Percentiles rank a stretch among this genome's conserved stretches.
phyloP scores from a whole-genome alignment of 2,113 vertebrate species.

The Platysternon megacephalum region DNA sequence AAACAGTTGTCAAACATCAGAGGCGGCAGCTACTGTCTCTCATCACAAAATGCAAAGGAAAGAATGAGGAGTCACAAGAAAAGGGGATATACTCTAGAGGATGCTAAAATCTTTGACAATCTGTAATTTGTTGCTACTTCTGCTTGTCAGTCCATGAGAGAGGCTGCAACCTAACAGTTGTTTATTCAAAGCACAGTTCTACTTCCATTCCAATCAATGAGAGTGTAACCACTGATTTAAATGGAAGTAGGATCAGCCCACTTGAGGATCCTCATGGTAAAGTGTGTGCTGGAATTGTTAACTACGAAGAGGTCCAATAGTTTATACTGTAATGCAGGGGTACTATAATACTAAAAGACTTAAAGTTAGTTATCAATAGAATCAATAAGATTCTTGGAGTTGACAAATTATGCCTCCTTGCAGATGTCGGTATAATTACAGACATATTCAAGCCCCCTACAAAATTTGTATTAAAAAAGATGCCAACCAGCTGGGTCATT shows the following conservation, averaged over 20 bases:
- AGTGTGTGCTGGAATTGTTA: neutral
- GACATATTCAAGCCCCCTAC: neutral
- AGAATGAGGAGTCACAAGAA: neutral
- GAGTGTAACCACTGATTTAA: neutral
- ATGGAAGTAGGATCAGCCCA: neutral
- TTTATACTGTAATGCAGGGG: neutral
- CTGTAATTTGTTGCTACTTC: neutral
- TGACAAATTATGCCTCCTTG: neutral
- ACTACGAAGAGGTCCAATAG: neutral
- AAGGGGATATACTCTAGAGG: neutral
- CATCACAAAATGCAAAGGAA: neutral
- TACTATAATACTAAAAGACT: accelerated
- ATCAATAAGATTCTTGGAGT: neutral
- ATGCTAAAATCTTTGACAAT: neutral
- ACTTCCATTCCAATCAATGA: neutral
- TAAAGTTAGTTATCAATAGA: neutral
- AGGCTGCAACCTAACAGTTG: neutral
- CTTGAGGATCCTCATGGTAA: neutral
- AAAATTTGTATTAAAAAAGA: neutral
- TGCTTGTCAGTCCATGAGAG: neutral
- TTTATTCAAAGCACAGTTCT: neutral
- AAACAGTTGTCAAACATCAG: neutral
- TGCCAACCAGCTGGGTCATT: neutral
- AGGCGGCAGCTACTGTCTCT: no score
- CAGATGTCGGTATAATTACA: neutral